Base-by-base conservation (phyloP, 2,888 invertebrate genomes). In the Spodoptera littoralis region DNA sequence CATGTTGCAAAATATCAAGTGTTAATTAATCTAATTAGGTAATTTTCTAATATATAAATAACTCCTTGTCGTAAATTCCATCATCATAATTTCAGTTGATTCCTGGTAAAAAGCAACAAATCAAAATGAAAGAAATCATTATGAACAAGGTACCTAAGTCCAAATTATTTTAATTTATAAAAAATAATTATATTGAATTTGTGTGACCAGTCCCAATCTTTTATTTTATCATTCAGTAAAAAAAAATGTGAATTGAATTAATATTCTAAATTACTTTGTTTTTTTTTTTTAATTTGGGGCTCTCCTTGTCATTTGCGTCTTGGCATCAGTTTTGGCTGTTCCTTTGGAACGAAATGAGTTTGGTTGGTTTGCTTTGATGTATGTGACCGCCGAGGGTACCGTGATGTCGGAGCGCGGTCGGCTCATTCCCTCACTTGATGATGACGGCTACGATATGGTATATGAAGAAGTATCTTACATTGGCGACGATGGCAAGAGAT, bases 361-460 rank as follows among this genome's bases (percentile, higher is more conserved):
- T 41, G 90, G 90, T 4, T 89, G 89, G 70, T 90, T 87, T 70
- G 80, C 83, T 3, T 79, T 90, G 2, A 82, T 85, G n/a, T 90
- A 90, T 83, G 83, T 88, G 59, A 90, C 90, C 1, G 90, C 88
- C 9, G 88, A 91, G 61, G 88, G 88, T 42, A 90, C 85, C 42
- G 69, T 88, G 3, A 89, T 90, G 1, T 80, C 77, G 3, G 90
- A 90, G 68, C 81, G 81, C 2, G 90, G 89, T n/a, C 83, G 81
- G 18, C 83, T 90, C 0, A 85, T 90, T 4, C 85, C 87, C 13
- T 83, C 79, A 1, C 69, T 79, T 2, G 80, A 84, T 11, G 85
- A 84, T 4, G 74, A 66, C 4, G 84, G 73, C 2, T 77, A 85
- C 47, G 90, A 89, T 8, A 83, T 90, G 41, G 77, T 89, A 11